Evolutionary conservation across 2,113 vertebrate species (phyloP).

Genomic region (Motacilla tschutschensis): DNA sequence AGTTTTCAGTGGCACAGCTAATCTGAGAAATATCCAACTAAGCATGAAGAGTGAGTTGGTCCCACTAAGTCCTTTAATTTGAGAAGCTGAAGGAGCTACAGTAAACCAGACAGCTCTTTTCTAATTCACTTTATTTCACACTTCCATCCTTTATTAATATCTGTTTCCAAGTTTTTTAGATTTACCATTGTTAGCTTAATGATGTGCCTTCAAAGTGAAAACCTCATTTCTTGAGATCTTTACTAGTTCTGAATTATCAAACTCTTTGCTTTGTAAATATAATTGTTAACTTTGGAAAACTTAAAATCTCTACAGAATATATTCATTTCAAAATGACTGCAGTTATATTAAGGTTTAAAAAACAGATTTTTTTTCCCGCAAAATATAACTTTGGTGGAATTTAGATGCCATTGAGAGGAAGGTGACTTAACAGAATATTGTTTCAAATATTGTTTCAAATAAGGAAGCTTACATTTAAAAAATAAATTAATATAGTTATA

Average conservation of each 20-base stretch:
- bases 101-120: background rate
- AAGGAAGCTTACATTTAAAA: background rate
- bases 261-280: background rate
- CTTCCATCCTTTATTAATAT: background rate
- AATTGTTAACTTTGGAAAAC: background rate
- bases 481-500: background rate
- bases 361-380: background rate
- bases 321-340: background rate
- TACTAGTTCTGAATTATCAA: background rate
- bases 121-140: background rate
- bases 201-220: background rate
- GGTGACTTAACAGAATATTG: background rate
- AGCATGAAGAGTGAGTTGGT: background rate
- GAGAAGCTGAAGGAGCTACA: background rate
- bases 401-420: background rate
- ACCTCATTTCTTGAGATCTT: background rate
- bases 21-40: background rate
- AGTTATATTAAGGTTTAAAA: background rate
- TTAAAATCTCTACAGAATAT: background rate
- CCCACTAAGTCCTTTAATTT: background rate
- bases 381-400: background rate
- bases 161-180: background rate
- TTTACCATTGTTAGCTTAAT: background rate
- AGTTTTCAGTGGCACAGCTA: background rate
- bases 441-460: background rate